phyloP scores from a whole-genome alignment of 2,113 vertebrate genomes.

The Rhinichthys klamathensis region DNA sequence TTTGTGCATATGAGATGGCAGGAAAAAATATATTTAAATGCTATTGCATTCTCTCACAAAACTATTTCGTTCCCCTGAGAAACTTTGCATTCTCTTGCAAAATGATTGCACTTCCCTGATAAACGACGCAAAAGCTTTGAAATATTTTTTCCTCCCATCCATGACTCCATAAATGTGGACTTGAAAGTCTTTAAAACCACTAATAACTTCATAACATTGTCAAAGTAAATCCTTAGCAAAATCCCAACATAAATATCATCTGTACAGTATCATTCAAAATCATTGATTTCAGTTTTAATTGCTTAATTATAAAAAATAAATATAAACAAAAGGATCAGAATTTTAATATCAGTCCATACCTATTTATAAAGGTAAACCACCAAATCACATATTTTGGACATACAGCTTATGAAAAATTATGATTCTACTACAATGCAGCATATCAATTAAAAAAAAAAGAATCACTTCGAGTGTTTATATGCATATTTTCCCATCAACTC shows the following conservation, averaged over 20 bases:
- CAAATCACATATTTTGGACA: neutral
- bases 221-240: neutral
- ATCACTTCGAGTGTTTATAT: neutral
- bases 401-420: neutral
- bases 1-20: neutral
- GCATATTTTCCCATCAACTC: constrained; percentile 27
- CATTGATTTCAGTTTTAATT: neutral
- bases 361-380: neutral
- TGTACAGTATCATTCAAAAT: neutral
- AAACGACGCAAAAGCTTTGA: neutral
- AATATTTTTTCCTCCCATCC: neutral
- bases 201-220: neutral
- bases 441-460: neutral
- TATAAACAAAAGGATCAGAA: too few species aligned
- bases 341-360: neutral
- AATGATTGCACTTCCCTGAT: too few species aligned
- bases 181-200: neutral
- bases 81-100: neutral
- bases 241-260: neutral
- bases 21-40: neutral
- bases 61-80: neutral
- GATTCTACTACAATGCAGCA: neutral
- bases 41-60: neutral
- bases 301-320: neutral
- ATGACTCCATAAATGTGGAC: neutral